Base-by-base conservation (phyloP, 2,888 invertebrate genomes). In the Pimpla rufipes region DNA sequence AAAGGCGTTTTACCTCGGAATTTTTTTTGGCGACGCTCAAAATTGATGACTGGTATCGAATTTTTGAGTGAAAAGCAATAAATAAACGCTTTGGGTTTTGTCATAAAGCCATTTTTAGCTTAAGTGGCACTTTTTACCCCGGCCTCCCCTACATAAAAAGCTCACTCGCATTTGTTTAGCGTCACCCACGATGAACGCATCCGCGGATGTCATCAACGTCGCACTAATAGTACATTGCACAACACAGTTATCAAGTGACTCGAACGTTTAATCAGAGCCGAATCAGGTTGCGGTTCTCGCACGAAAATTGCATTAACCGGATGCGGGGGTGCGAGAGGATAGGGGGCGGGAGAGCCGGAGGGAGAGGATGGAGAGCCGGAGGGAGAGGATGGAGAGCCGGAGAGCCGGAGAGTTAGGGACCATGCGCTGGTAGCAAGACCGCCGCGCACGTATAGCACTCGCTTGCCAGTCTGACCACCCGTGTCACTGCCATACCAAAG, bases 281-380 rank as follows among this genome's bases (percentile, higher is more conserved):
- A 76, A 83, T 83, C 76, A 70, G 45, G 75, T 55, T 76, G 79
- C 62, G 79, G 80, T 80, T 79, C 50, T 64, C 50, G 76, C 59
- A 73, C 23, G 80, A 73, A 76, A 80, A 83, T 83, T 73, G 66
- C 57, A 73, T 83, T 50, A 76, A 37, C 55, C 23, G 21, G 67
- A 50, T 10, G n/a, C n/a, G n/a, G 10, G 47, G 42, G 11, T 8
- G 29, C 16, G 35, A 5, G 29, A 29, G 5, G 29, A 29, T 2
- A 29, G 5, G 29, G 29, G 29, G 29, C 3, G 29, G 29, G 29
- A 29, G 5, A 29, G 29, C 2, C 3, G 37, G 55, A 45, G 64
- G 21, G 71, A 29, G 23, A 1, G 57, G 10, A 5, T 11, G 40
- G 64, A 64, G 50, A 37, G 67, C 21, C 40, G 40, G 29, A 11